These are phyloP conservation scores for Eleutherodactylus coqui DNA, from an alignment of 2,797 vertebrate species.

Conservation along the genomic window DNA sequence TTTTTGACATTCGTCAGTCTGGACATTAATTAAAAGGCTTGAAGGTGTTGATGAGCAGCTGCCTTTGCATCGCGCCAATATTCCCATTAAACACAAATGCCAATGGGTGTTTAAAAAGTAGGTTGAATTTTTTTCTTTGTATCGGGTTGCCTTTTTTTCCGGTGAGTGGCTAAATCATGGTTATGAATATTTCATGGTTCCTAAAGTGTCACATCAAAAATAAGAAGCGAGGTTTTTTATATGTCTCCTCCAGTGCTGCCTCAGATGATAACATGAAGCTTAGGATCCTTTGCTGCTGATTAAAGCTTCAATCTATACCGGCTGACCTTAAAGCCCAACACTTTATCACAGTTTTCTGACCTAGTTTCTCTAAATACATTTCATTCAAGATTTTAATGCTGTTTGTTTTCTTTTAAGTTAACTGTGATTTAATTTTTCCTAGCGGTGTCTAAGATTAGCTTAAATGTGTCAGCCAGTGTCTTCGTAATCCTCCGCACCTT, in stretches of 20 bases:
- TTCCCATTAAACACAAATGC: neutral
- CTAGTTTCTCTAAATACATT: constrained; percentile 18
- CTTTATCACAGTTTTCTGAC: neutral
- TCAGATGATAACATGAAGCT: constrained; percentile 25
- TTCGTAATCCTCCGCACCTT: neutral
- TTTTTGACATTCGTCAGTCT: neutral
- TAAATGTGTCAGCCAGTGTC: constrained; percentile 1
- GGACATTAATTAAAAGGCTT: neutral
- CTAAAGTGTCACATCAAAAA: constrained; percentile 53
- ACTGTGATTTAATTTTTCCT: neutral
- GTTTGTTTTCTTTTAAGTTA: neutral
- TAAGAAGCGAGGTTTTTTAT: constrained; percentile 31
- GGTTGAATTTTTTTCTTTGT: constrained; percentile 16
- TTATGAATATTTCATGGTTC: constrained; percentile 53
- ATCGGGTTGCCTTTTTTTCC: constrained; percentile 14
- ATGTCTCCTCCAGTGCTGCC: constrained; percentile 15
- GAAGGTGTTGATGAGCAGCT: neutral
- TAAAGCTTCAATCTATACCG: constrained; percentile 15
- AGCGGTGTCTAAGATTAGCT: neutral
- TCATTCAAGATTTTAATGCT: neutral
- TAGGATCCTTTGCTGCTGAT: constrained; percentile 29
- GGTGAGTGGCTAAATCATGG: constrained; percentile 8
- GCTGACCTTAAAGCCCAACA: constrained; percentile 18
- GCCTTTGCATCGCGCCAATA: neutral
- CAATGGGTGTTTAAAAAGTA: neutral